These are phyloP conservation scores for Megatriorchis doriae DNA, from an alignment of 2,113 vertebrate genomes.

Conservation along the genomic window DNA sequence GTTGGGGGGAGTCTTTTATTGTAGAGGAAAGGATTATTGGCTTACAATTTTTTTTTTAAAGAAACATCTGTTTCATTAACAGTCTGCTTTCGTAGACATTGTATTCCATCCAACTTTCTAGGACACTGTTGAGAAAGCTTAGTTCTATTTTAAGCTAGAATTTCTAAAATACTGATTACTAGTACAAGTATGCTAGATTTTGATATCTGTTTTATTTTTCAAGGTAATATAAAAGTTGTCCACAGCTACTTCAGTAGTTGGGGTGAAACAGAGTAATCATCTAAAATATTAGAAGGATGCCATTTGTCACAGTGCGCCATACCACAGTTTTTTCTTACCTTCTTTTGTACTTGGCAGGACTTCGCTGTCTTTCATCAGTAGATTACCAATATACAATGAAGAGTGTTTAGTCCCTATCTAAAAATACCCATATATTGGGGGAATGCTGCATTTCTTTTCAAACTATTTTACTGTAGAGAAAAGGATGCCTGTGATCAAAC, in stretches of 20 bases:
- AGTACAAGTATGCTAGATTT: not conserved
- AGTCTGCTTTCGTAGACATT: not conserved
- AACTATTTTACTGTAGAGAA: not conserved
- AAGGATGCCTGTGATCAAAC: not conserved
- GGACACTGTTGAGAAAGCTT: not conserved
- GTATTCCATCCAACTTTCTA: not conserved
- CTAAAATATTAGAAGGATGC: not conserved
- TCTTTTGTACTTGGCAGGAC: not conserved
- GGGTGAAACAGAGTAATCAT: not conserved
- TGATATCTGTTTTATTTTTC: not conserved
- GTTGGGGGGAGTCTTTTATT: not conserved
- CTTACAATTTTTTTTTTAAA: not conserved
- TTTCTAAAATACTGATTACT: not conserved
- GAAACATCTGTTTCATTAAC: not conserved
- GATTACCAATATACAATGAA: not conserved
- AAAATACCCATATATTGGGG: not conserved
- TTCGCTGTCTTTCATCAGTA: not conserved
- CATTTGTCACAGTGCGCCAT: not conserved
- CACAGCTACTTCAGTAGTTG: not conserved
- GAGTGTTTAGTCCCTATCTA: not conserved
- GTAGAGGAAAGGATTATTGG: not conserved
- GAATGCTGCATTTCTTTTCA: not conserved
- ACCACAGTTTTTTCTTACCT: not conserved
- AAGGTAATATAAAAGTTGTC: not conserved
- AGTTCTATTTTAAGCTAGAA: not conserved